Evolutionary conservation across 2,797 vertebrate species (phyloP).

Genomic region (Gadopsis marmoratus): DNA sequence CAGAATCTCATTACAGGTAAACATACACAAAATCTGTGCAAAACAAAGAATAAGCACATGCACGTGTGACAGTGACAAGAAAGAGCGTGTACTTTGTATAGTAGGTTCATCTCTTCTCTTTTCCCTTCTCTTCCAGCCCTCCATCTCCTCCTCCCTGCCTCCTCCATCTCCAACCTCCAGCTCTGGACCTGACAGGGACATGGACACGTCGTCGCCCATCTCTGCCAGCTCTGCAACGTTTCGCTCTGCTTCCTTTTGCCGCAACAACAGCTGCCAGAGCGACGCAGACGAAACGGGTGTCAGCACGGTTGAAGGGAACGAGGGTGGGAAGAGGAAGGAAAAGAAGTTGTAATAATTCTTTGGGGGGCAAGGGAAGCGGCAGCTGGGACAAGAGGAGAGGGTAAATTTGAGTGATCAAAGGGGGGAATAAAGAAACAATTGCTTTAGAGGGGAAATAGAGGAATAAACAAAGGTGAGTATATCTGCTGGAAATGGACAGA

Average conservation of each 20-base stretch:
- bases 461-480: not conserved
- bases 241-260: conserved; percentile 50
- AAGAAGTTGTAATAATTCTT: conserved; percentile 40
- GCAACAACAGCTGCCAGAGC: conserved; percentile 53
- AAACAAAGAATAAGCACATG: not conserved
- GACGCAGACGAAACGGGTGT: conserved; percentile 3
- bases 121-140: conserved; percentile 74
- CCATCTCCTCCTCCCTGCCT: conserved; percentile 73
- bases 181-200: conserved; percentile 54
- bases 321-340: conserved; percentile 49
- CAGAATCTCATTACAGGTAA: conserved; percentile 85
- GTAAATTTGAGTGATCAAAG: not conserved
- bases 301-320: conserved; percentile 18
- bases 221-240: conserved; percentile 72
- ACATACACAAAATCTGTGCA: not conserved
- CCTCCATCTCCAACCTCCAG: conserved; percentile 58
- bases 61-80: not conserved
- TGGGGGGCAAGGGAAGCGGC: too few relatives aligned
- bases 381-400: not conserved
- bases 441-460: not conserved
- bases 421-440: not conserved
- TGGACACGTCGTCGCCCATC: conserved; percentile 62
- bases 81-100: not conserved
- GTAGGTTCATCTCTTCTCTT: not conserved
- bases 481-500: not conserved